These are phyloP conservation scores for Nycticebus coucang DNA, from an alignment of 2,113 vertebrate species.

Conservation along the genomic window DNA sequence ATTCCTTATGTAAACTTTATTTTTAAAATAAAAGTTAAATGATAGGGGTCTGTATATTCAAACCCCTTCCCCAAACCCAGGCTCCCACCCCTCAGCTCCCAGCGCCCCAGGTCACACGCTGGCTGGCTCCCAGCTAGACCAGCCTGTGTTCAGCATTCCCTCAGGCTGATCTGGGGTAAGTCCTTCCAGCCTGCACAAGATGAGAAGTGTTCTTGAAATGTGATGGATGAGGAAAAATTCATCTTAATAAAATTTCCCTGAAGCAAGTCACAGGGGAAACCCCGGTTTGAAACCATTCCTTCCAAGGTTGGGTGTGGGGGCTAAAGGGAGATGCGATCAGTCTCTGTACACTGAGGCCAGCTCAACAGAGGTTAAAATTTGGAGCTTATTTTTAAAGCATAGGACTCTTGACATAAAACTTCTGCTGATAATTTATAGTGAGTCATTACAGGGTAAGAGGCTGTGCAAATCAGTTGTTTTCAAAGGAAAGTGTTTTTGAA, in stretches of 20 bases:
- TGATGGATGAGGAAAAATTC: no score
- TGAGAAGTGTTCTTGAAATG: neutral
- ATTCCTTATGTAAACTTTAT: neutral
- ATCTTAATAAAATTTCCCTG: neutral
- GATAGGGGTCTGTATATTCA: neutral
- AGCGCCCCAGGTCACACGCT: neutral
- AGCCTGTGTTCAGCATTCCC: neutral
- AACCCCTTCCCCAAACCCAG: neutral
- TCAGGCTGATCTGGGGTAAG: neutral
- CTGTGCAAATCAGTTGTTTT: slow-evolving; percentile 60
- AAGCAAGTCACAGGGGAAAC: neutral
- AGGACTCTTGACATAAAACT: neutral
- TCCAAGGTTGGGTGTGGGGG: neutral
- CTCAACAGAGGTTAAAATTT: neutral
- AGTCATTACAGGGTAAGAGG: neutral
- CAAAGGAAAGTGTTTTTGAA: slow-evolving; percentile 56
- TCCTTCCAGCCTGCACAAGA: neutral
- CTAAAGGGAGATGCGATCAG: neutral
- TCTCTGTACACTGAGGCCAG: neutral
- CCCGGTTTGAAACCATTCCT: neutral
- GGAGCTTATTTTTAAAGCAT: neutral
- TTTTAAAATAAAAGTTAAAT: neutral
- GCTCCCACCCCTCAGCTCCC: no score
- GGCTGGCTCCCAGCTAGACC: neutral
- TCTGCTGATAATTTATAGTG: slow-evolving; percentile 26